Evolutionary conservation across 2,113 vertebrate genomes (phyloP).

Genomic region (Trochalopteron elliotii): DNA sequence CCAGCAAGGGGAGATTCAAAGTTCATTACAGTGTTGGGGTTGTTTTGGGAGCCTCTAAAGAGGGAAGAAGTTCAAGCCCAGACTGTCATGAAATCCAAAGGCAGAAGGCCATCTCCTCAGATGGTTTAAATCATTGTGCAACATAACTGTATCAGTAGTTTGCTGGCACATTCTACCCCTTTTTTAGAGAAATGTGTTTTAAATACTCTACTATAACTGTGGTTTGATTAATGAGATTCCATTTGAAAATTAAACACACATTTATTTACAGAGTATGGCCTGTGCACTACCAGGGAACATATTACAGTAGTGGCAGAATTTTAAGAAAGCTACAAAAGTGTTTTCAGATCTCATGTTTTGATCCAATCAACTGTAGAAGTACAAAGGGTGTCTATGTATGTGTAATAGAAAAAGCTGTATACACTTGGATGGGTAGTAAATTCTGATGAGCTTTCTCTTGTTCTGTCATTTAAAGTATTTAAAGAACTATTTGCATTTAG

Average conservation of each 20-base stretch:
- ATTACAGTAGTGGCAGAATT: not conserved
- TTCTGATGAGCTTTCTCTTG: not conserved
- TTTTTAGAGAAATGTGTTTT: constrained; percentile 47
- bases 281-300: not conserved
- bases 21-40: not conserved
- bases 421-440: constrained; percentile 9
- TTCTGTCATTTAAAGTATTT: constrained; percentile 33
- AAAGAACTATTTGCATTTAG: constrained; percentile 31
- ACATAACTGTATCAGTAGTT: not conserved
- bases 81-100: not conserved
- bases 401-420: constrained; percentile 22
- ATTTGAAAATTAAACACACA: constrained; percentile 52
- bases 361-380: constrained; percentile 21
- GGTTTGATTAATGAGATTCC: constrained; percentile 63
- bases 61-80: not conserved
- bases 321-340: not conserved
- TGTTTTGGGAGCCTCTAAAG: not conserved
- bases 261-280: constrained; percentile 25
- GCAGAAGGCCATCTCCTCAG: not conserved
- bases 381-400: not conserved
- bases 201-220: constrained; percentile 31
- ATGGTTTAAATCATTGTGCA: constrained; percentile 34
- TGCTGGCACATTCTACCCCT: not conserved
- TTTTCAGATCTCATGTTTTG: constrained; percentile 32
- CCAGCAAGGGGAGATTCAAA: not conserved